Base-by-base conservation (phyloP, 2,888 invertebrate species). In the Diaprepes abbreviatus region DNA sequence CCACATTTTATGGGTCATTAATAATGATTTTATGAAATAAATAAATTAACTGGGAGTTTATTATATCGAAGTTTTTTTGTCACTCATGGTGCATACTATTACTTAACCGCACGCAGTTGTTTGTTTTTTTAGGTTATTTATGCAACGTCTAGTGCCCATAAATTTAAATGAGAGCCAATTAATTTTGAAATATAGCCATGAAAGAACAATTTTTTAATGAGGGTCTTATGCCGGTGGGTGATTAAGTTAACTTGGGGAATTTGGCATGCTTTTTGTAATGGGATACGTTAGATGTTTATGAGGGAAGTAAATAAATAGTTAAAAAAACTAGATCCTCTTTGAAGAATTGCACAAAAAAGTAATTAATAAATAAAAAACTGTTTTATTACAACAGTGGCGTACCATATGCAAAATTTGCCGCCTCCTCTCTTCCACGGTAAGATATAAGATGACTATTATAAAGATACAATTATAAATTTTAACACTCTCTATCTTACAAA, bases 121-220 rank as follows among this genome's bases (percentile, higher is more conserved):
- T 60, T 57, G 38, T 57, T 57, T 55, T 63, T 64, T 33, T n/a
- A 17, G 19, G 45, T 64, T 64, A 55, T 55, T 64, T 55, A 64
- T 64, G 55, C 33, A 64, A 38, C 14, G 43, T 28, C 59, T 66
- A 54, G 43, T 40, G 40, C 21, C 52, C 54, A 66, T 66, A 66
- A 66, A 66, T 66, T 66, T 52, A 60, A 66, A 66, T 60, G 38
- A 50, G 59, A 19, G 52, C 60, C 66, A 60, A 66, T 66, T 66
- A 66, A 60, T 60, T 66, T 28, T 66, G 43, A 66, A 52, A 52
- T 66, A 66, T 66, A 48, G 43, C 38, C 63, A 50, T 14, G 14
- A 31, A 21, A 21, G 45, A 16, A 40, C 35, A 14, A 2, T 52
- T 40, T 50, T 48, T 48, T 63, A 52, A 63, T 63, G 52, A 40